A percentile compares a stretch with the other conserved stretches of the same genome.
phyloP scores from a whole-genome alignment of 1,140 invertebrate genomes.

The Melitaea cinxia region DNA sequence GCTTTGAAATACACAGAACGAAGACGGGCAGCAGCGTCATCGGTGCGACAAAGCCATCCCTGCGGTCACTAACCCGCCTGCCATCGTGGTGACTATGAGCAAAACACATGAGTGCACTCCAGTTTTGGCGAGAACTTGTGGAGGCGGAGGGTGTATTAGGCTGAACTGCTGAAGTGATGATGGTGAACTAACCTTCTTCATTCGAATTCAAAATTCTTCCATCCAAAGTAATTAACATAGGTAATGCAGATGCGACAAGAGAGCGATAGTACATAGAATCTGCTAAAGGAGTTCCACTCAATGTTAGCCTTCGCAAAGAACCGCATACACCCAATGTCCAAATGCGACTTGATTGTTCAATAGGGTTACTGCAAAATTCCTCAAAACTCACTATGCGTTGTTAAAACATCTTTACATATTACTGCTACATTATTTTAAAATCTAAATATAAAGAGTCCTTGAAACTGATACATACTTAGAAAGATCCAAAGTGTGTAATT shows the following conservation, averaged over 20 bases:
- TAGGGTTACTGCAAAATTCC: constrained; percentile 57
- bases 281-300: constrained; percentile 55
- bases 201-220: constrained; percentile 55
- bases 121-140: too few relatives aligned
- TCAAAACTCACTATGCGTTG: not conserved
- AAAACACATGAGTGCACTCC: too few relatives aligned
- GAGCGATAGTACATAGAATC: constrained; percentile 50
- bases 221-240: constrained; percentile 63
- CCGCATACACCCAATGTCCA: constrained; percentile 71
- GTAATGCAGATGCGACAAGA: constrained; percentile 52
- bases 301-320: constrained; percentile 54
- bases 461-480: constrained; percentile 63
- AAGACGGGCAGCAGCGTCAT: too few relatives aligned
- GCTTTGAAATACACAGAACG: too few relatives aligned
- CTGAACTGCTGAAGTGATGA: too few relatives aligned
- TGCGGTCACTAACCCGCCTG: too few relatives aligned
- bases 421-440: too few relatives aligned
- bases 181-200: constrained; percentile 51
- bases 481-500: constrained; percentile 80
- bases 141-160: too few relatives aligned
- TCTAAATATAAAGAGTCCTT: too few relatives aligned
- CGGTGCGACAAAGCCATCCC: too few relatives aligned
- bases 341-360: constrained; percentile 59
- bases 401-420: too few relatives aligned
- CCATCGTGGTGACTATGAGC: too few relatives aligned